Base-by-base conservation (phyloP, 2,113 vertebrate species). In the Eretmochelys imbricata region DNA sequence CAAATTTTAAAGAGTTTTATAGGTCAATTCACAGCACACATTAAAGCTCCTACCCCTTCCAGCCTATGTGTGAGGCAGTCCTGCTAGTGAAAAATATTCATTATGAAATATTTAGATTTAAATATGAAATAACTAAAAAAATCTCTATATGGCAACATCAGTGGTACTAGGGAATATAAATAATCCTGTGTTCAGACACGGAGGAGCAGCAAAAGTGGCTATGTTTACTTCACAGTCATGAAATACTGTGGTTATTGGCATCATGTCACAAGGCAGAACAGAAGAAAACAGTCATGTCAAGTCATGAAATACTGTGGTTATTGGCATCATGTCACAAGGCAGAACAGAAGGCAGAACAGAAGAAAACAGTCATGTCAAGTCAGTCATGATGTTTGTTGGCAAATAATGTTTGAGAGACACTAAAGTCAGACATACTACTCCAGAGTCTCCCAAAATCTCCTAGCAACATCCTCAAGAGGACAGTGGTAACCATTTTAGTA, bases 381-480 rank as follows among this genome's bases (percentile, higher is more conserved):
- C 85, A 93, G 25, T 17, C 16, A 50, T 6, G 35, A 91, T 78
- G 35, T 69, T 38, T 69, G 35, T 38, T 72, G 65, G 65, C 65
- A 72, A 72, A 72, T 72, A 20, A n/a, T 20, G 16, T 65, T 69
- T 69, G 42, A 69, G 42, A 42, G 42, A 42, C 42, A 42, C 42
- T 42, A 42, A 69, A 69, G 65, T 72, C 65, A 72, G n/a, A 38
- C n/a, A 72, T 5, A 38, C 35, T 38, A 72, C 19, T 72, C n/a
- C 35, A 38, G 35, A 72, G 65, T 38, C 17, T 69, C 35, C 17
- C 8, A n/a, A 69, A 69, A n/a, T 94, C 87, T 92, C 72, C 82
- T 89, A 95, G 95, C 78, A 97, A 94, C 89, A 91, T 69, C 90
- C 91, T 83, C 87, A 93, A 93, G 72, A 95, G 91, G 96, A 94